Conservation (phyloP, 2,888 invertebrate species). For the Ethmia dodecea region DNA sequence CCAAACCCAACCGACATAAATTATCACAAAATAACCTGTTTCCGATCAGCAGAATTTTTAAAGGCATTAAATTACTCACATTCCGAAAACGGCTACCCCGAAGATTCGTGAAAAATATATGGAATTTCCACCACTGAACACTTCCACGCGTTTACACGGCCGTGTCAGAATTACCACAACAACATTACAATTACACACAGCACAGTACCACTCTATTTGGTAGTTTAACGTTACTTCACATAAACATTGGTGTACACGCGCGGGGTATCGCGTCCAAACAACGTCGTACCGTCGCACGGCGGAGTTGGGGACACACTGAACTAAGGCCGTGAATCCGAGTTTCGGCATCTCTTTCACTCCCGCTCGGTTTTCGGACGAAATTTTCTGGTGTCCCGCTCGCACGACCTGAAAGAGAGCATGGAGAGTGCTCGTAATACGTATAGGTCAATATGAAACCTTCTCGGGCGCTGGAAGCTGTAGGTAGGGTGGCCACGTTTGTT, state of each 20-base stretch:
- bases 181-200: neutral
- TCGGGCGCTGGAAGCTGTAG: constrained; percentile 74
- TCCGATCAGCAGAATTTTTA: constrained; percentile 14
- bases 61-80: constrained; percentile 33
- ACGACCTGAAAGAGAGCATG: constrained; percentile 60
- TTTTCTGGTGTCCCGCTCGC: constrained; percentile 39
- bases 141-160: constrained; percentile 11
- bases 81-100: constrained; percentile 26
- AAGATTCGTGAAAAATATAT: constrained; percentile 21
- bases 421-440: constrained; percentile 70
- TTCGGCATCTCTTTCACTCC: constrained; percentile 41
- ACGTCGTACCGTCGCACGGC: constrained; percentile 46
- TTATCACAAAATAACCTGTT: no score
- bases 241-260: constrained; percentile 28
- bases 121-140: constrained; percentile 19
- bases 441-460: constrained; percentile 77
- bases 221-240: constrained; percentile 14
- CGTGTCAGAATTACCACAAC: constrained; percentile 3
- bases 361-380: constrained; percentile 22
- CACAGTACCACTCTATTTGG: constrained; percentile 1
- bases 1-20: no score
- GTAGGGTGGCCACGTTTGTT: constrained; percentile 62
- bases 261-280: constrained; percentile 26
- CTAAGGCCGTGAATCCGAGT: constrained; percentile 47
- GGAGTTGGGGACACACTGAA: constrained; percentile 62